These are phyloP conservation scores for Osedax frankpressi DNA, from an alignment of 2,888 invertebrate genomes.

Conservation along the genomic window DNA sequence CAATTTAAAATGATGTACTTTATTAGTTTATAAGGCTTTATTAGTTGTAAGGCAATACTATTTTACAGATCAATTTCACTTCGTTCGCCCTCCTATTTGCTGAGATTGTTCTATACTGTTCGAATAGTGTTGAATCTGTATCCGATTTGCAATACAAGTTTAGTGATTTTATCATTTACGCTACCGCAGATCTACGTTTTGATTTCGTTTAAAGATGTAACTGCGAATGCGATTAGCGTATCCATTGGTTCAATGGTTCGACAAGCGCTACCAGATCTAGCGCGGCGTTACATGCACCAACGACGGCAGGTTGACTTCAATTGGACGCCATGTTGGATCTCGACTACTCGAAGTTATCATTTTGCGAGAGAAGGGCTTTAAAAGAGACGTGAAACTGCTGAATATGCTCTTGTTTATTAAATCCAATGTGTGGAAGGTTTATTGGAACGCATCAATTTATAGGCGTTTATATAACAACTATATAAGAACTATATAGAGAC, in stretches of 20 bases:
- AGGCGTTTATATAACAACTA: no score
- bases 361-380: constrained; percentile 79
- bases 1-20: no score
- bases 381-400: constrained; percentile 82
- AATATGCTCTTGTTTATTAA: constrained; percentile 90
- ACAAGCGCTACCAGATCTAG: no score
- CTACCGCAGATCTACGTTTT: constrained; percentile 29
- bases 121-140: constrained; percentile 72
- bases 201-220: no score
- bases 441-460: no score
- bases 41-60: no score
- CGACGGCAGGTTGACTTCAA: constrained; percentile 65
- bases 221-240: no score
- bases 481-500: no score
- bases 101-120: constrained; percentile 94
- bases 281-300: no score
- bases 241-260: no score
- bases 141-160: constrained; percentile 79
- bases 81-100: constrained; percentile 89
- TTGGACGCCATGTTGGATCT: constrained; percentile 87
- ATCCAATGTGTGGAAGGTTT: constrained; percentile 92
- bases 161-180: background rate
- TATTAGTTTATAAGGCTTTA: no score
- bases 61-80: constrained; percentile 58
- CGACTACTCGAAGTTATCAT: constrained; percentile 84